Evolutionary conservation across 2,888 invertebrate species (phyloP).

Genomic region (Hedya salicella): DNA sequence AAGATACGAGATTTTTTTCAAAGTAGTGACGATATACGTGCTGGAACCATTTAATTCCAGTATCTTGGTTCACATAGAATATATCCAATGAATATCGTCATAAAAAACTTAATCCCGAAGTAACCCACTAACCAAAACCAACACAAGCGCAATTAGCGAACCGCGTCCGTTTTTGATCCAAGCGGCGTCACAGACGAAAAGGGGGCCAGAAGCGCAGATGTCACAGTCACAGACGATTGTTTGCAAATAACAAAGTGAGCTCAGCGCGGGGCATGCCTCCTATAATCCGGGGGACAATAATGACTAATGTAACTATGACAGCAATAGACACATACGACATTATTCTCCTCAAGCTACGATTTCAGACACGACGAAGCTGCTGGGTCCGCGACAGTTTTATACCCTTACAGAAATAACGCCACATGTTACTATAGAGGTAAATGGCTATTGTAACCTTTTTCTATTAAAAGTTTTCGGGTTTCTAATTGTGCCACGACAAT

Average conservation of each 20-base stretch:
- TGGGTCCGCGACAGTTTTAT: conserved; percentile 70
- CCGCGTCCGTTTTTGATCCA: conserved; percentile 30
- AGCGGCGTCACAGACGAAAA: conserved; percentile 22
- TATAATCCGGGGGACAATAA: not conserved
- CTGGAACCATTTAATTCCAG: too few relatives aligned
- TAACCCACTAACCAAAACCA: conserved; percentile 18
- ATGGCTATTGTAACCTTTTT: conserved; percentile 6
- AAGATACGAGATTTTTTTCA: too few relatives aligned
- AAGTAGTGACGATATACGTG: too few relatives aligned
- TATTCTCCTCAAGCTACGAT: not conserved
- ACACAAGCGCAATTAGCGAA: conserved; percentile 31
- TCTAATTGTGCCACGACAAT: conserved; percentile 83
- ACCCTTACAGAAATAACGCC: conserved; percentile 15
- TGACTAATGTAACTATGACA: conserved; percentile 3
- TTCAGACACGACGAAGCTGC: not conserved
- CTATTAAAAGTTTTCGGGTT: conserved; percentile 44
- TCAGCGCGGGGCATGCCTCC: conserved; percentile 46
- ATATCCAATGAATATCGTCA: not conserved
- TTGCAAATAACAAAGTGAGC: conserved; percentile 80
- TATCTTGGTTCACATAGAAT: too few relatives aligned
- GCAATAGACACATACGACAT: conserved; percentile 7
- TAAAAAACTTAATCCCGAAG: not conserved
- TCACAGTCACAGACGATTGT: conserved; percentile 67
- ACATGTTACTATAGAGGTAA: not conserved
- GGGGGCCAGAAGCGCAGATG: conserved; percentile 71